These are phyloP conservation scores for Falco biarmicus DNA, from an alignment of 2,797 vertebrate species.

Conservation along the genomic window DNA sequence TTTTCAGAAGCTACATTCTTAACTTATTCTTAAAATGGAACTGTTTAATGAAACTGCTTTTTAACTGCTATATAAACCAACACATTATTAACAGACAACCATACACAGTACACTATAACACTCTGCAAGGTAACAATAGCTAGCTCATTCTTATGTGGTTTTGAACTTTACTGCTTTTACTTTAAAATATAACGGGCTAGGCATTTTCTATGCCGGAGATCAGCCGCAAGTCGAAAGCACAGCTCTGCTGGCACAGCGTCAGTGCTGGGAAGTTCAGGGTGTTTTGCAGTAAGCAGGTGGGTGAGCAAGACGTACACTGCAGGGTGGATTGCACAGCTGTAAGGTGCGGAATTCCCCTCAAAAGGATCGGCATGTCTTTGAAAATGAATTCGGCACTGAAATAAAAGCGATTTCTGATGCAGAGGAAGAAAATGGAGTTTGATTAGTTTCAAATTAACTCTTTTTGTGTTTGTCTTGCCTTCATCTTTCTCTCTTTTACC, in stretches of 20 bases:
- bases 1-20: slow-evolving; percentile 41
- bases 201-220: background rate
- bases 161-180: background rate
- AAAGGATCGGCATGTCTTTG: slow-evolving; percentile 79
- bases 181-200: background rate
- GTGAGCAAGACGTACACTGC: slow-evolving; percentile 60
- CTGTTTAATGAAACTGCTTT: slow-evolving; percentile 47
- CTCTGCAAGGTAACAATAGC: slow-evolving; percentile 23
- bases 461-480: slow-evolving; percentile 56
- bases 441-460: slow-evolving; percentile 81
- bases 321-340: slow-evolving; percentile 81
- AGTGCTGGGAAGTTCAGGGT: slow-evolving; percentile 57
- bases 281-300: slow-evolving; percentile 74
- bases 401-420: slow-evolving; percentile 53
- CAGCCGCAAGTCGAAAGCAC: background rate
- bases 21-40: slow-evolving; percentile 52
- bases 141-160: background rate
- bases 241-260: slow-evolving; percentile 33
- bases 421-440: slow-evolving; percentile 39
- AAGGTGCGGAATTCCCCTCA: slow-evolving; percentile 87
- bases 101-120: slow-evolving; percentile 22
- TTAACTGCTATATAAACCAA: slow-evolving; percentile 35
- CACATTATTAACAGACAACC: slow-evolving; percentile 62
- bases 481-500: background rate
- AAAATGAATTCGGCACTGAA: slow-evolving; percentile 71